Conservation (phyloP, 2,113 vertebrate species). For the Antidorcas marsupialis region DNA sequence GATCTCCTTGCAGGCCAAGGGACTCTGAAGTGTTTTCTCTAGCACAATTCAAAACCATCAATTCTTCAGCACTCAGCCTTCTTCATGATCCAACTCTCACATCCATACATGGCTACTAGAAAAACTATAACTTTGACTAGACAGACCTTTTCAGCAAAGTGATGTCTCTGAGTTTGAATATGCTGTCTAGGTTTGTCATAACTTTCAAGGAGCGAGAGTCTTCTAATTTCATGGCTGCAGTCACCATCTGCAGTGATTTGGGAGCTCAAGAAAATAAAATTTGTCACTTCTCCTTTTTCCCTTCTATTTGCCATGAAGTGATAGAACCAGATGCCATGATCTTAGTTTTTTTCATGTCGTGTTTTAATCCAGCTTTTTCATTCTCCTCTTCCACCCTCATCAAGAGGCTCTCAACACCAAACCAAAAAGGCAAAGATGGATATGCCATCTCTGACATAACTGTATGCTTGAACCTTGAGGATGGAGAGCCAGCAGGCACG, state of each 20-base stretch:
- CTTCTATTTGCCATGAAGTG: neutral
- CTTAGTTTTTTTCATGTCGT: neutral
- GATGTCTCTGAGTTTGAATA: neutral
- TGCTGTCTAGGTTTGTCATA: neutral
- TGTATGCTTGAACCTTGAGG: neutral
- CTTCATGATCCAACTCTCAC: neutral
- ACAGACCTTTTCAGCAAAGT: neutral
- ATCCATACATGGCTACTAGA: neutral
- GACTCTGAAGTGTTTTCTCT: neutral
- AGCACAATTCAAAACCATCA: neutral
- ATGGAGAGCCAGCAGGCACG: accelerated
- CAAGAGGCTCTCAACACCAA: neutral
- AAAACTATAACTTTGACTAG: neutral
- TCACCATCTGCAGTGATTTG: neutral
- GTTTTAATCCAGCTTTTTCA: neutral
- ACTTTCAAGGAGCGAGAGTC: neutral
- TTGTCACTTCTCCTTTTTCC: neutral
- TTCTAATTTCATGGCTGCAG: neutral
- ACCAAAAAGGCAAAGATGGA: neutral
- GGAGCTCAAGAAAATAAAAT: neutral
- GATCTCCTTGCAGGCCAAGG: neutral
- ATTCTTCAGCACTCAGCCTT: neutral
- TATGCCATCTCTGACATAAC: accelerated
- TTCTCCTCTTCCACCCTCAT: neutral
- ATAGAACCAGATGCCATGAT: neutral